phyloP scores from a whole-genome alignment of 2,113 vertebrate species.

The Alosa alosa region DNA sequence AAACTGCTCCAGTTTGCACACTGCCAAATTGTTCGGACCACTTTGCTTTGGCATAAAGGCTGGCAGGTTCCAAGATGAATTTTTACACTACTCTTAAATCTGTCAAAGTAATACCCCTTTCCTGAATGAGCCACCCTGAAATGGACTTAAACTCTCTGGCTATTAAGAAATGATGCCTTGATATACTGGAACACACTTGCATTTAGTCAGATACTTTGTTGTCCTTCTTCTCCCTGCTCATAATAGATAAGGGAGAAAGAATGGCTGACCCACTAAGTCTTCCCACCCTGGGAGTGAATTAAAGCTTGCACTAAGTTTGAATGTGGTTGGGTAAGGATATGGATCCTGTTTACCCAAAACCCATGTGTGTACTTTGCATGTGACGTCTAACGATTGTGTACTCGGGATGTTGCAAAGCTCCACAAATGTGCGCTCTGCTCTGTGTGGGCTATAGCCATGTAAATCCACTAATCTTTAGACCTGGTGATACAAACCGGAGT shows the following conservation, averaged over 20 bases:
- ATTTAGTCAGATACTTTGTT: not conserved
- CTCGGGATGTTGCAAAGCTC: not conserved
- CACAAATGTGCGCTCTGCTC: not conserved
- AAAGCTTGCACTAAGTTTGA: not conserved
- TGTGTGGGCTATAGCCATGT: not conserved
- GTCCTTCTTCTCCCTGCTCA: not conserved
- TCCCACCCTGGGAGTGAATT: not conserved
- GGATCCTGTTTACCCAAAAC: not conserved
- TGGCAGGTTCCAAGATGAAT: slow-evolving; percentile 7
- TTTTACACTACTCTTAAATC: slow-evolving; percentile 10
- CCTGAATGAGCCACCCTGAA: not conserved
- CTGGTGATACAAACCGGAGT: too few relatives aligned
- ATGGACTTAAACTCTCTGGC: not conserved
- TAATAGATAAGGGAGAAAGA: not conserved
- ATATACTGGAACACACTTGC: not conserved
- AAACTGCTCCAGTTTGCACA: slow-evolving; percentile 11
- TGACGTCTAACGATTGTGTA: not conserved
- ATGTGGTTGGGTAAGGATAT: not conserved
- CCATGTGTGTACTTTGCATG: not conserved
- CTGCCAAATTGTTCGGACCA: slow-evolving; percentile 23
- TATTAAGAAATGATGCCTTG: not conserved
- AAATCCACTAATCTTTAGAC: too few relatives aligned
- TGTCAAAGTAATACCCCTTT: not conserved
- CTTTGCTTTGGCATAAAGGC: slow-evolving; percentile 8
- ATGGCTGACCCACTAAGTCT: not conserved